These are phyloP conservation scores for Asobara japonica DNA, from an alignment of 1,140 invertebrate species.

Conservation along the genomic window DNA sequence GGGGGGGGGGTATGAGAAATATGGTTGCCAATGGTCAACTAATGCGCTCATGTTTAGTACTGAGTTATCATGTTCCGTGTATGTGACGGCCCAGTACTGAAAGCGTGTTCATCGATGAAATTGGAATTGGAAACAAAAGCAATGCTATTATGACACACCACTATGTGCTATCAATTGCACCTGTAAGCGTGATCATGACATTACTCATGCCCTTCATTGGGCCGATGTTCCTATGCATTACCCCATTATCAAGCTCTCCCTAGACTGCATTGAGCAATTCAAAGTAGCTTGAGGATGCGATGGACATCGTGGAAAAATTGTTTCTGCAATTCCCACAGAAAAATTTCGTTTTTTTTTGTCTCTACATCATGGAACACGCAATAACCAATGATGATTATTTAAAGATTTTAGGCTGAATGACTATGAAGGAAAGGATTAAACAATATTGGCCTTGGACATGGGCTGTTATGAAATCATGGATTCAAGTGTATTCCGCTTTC, in stretches of 20 bases:
- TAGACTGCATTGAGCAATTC: not conserved
- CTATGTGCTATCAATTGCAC: slow-evolving; percentile 28
- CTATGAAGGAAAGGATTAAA: no score
- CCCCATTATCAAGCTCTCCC: not conserved
- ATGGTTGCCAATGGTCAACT: slow-evolving; percentile 9
- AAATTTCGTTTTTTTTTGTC: no score
- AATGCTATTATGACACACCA: slow-evolving; percentile 33
- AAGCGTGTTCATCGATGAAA: slow-evolving; percentile 26
- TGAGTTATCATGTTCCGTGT: slow-evolving; percentile 21
- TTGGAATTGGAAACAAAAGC: not conserved
- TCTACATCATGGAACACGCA: no score
- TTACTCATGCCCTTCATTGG: slow-evolving; percentile 10
- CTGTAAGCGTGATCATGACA: not conserved
- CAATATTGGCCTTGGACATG: no score
- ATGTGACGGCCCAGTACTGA: slow-evolving; percentile 22
- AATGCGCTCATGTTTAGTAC: not conserved
- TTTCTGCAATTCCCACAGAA: no score
- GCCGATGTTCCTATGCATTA: not conserved
- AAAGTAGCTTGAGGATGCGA: not conserved
- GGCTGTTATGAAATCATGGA: no score
- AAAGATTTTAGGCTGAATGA: no score
- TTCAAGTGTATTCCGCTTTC: no score
- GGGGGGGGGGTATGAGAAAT: not conserved
- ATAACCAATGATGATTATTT: no score
- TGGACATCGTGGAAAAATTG: not conserved